Percentiles rank a stretch among this genome's conserved stretches.
Evolutionary conservation across 2,888 invertebrate genomes (phyloP).

Genomic region (Limnephilus lunatus): DNA sequence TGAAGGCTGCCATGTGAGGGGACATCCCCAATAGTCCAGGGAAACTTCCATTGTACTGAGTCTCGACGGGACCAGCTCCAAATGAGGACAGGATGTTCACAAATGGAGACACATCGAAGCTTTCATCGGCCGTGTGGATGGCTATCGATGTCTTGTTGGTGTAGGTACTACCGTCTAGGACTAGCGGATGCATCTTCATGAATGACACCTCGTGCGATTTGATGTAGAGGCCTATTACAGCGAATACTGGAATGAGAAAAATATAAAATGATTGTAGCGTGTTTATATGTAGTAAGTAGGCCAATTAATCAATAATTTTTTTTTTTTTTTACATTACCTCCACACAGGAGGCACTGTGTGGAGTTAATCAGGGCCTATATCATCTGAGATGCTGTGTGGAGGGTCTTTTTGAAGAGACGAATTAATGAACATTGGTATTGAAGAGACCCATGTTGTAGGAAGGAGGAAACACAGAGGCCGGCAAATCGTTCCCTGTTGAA

Average conservation of each 20-base stretch:
- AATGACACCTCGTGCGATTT: slow-evolving; percentile 80
- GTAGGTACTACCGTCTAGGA: slow-evolving; percentile 81
- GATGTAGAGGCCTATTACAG: slow-evolving; percentile 83
- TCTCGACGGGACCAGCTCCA: slow-evolving; percentile 73
- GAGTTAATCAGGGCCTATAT: too few relatives aligned
- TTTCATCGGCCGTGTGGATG: slow-evolving; percentile 76
- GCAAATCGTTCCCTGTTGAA: too few relatives aligned
- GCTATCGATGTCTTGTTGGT: slow-evolving; percentile 79
- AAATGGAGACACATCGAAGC: slow-evolving; percentile 71
- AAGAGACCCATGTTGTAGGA: too few relatives aligned
- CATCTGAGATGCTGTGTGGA: too few relatives aligned
- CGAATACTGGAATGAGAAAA: slow-evolving; percentile 74
- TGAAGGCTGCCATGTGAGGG: slow-evolving; percentile 83
- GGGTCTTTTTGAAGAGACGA: too few relatives aligned
- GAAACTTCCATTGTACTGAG: slow-evolving; percentile 82
- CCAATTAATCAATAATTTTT: too few relatives aligned
- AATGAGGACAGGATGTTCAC: slow-evolving; percentile 72
- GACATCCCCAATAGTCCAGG: slow-evolving; percentile 80
- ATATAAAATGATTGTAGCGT: too few relatives aligned
- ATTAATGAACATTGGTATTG: too few relatives aligned
- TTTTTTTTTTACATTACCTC: too few relatives aligned
- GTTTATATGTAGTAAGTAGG: background rate
- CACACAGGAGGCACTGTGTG: too few relatives aligned
- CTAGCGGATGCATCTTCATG: slow-evolving; percentile 80
- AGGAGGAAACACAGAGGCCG: too few relatives aligned